A percentile compares a stretch with the other conserved stretches of the same genome.
Evolutionary conservation across 2,888 invertebrate genomes (phyloP).

Genomic region (Scelioninae gen. 2): DNA sequence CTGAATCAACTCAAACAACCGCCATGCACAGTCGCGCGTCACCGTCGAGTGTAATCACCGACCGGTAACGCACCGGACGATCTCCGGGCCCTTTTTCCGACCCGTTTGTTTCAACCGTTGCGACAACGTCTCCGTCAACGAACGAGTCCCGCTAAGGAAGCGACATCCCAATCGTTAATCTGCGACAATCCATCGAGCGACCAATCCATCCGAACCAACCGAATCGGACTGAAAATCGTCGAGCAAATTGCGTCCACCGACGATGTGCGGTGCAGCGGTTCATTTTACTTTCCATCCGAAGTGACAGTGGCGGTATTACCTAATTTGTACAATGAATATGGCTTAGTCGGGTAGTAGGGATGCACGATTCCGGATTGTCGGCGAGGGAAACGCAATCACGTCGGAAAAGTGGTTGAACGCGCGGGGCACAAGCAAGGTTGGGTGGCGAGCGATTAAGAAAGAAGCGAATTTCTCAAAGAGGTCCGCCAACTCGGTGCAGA

Average conservation of each 20-base stretch:
- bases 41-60: too few relatives aligned
- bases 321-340: slow-evolving; percentile 58
- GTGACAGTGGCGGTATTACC: slow-evolving; percentile 58
- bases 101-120: too few relatives aligned
- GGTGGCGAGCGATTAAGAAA: slow-evolving; percentile 60
- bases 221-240: neutral
- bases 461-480: slow-evolving; percentile 59
- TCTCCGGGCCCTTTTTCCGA: too few relatives aligned
- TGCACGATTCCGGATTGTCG: slow-evolving; percentile 60
- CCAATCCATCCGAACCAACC: too few relatives aligned
- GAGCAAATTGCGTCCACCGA: slow-evolving; percentile 1
- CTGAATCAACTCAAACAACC: too few relatives aligned
- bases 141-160: too few relatives aligned
- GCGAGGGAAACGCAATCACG: slow-evolving; percentile 58
- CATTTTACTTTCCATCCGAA: slow-evolving; percentile 56
- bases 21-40: too few relatives aligned
- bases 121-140: too few relatives aligned
- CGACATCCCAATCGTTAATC: too few relatives aligned
- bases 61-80: too few relatives aligned
- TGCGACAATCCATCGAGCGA: neutral
- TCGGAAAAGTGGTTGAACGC: slow-evolving; percentile 58
- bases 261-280: slow-evolving; percentile 45
- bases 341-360: slow-evolving; percentile 61
- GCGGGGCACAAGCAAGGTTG: slow-evolving; percentile 61
- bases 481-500: slow-evolving; percentile 52